Percentiles rank a stretch among this genome's conserved stretches.
Evolutionary conservation across 2,888 invertebrate species (phyloP).

Genomic region (Ametastegia equiseti): DNA sequence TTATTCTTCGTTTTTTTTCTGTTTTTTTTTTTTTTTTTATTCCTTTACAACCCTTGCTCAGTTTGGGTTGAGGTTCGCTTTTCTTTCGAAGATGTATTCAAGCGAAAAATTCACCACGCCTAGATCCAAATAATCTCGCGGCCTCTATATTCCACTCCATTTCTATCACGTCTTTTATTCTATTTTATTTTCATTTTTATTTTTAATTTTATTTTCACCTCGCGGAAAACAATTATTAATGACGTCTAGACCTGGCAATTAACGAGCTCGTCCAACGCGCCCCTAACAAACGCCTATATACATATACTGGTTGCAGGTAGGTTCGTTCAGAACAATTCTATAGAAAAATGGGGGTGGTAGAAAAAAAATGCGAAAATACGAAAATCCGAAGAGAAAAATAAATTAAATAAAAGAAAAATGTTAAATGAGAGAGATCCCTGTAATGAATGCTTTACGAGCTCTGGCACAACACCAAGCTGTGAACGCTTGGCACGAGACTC

Average conservation of each 20-base stretch:
- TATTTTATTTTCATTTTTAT: background rate
- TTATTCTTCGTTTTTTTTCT: background rate
- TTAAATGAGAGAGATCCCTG: conserved; percentile 17
- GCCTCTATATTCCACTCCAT: conserved; percentile 19
- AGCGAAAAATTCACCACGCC: background rate
- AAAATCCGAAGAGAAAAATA: background rate
- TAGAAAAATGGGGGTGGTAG: background rate
- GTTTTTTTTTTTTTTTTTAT: background rate
- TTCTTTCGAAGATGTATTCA: background rate
- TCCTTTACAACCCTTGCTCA: background rate
- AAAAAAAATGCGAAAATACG: too few species aligned
- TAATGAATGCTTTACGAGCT: conserved; percentile 37
- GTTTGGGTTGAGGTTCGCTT: conserved; percentile 9
- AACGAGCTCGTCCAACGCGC: conserved; percentile 25
- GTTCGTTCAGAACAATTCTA: conserved; percentile 15
- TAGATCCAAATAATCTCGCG: background rate
- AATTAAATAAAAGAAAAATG: conserved; percentile 18
- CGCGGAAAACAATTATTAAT: conserved; percentile 24
- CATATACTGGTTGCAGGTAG: background rate
- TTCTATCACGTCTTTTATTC: background rate
- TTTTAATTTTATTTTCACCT: background rate
- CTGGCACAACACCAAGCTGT: conserved; percentile 14
- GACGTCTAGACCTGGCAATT: conserved; percentile 40
- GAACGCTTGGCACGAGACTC: background rate
- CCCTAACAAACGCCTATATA: background rate